Evolutionary conservation across 1,140 invertebrate genomes (phyloP).

Genomic region (Ceratosolen fusciceps): DNA sequence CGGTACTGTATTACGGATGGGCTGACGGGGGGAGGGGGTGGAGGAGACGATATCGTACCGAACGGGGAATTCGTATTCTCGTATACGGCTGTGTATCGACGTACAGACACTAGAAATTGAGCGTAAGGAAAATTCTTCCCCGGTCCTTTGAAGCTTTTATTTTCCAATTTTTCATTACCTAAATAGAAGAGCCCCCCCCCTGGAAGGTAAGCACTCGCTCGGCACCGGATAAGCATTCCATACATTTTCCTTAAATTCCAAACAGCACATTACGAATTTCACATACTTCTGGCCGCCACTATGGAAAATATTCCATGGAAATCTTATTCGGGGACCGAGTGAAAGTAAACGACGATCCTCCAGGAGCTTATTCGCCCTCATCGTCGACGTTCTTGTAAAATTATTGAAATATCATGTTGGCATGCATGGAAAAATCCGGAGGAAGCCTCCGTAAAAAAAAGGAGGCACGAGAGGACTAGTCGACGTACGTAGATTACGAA

Average conservation of each 20-base stretch:
- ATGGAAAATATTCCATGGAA: slow-evolving; percentile 29
- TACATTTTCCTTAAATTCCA: slow-evolving; percentile 36
- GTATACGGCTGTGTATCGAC: neutral
- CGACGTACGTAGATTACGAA: no score
- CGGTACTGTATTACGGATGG: no score
- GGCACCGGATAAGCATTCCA: slow-evolving; percentile 20
- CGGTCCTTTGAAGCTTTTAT: neutral
- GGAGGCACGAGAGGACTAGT: neutral
- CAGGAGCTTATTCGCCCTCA: neutral
- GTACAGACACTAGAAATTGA: neutral
- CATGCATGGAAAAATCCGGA: neutral
- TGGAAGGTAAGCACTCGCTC: neutral
- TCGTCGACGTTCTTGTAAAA: neutral
- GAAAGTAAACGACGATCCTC: neutral
- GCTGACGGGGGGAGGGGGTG: no score
- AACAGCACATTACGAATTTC: slow-evolving; percentile 11
- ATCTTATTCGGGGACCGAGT: neutral
- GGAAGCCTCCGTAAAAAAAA: neutral
- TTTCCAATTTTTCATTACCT: slow-evolving; percentile 17
- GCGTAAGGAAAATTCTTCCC: slow-evolving; percentile 11
- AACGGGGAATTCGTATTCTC: neutral
- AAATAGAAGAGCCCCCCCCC: slow-evolving; percentile 6
- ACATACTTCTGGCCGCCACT: slow-evolving; percentile 2
- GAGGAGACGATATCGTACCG: no score
- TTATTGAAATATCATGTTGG: slow-evolving; percentile 39